Percentiles rank a stretch among this genome's conserved stretches.
phyloP scores from a whole-genome alignment of 2,113 vertebrate species.

The Sceloporus tristichus region DNA sequence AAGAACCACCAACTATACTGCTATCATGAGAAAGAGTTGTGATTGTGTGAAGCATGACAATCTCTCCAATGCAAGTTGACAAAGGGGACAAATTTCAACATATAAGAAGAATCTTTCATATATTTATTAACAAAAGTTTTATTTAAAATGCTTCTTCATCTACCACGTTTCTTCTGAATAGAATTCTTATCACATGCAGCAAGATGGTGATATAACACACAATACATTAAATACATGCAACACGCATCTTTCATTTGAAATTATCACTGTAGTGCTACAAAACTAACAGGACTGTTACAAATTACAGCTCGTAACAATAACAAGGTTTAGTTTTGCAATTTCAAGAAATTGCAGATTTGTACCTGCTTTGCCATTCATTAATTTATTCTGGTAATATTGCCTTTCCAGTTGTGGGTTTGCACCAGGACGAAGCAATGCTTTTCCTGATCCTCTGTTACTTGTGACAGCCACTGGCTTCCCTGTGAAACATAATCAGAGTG shows the following conservation, averaged over 20 bases:
- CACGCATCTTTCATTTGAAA: neutral
- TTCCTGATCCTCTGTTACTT: conserved; percentile 91
- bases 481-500: conserved; percentile 68
- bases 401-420: conserved; percentile 89
- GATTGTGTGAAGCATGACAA: neutral
- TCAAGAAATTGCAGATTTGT: conserved; percentile 64
- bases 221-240: neutral
- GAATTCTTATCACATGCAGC: neutral
- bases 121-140: neutral
- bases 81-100: neutral
- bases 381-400: conserved; percentile 91
- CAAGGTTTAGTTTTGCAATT: conserved; percentile 34
- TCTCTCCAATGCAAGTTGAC: neutral
- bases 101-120: neutral
- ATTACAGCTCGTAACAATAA: neutral
- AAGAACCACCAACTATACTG: neutral
- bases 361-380: conserved; percentile 85
- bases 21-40: neutral
- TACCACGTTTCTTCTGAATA: neutral
- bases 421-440: conserved; percentile 83
- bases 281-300: neutral
- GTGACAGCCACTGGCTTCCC: conserved; percentile 97
- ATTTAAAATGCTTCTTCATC: neutral
- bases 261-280: neutral
- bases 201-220: neutral